Evolutionary conservation across 2,797 vertebrate genomes (phyloP), one percentile per base, ranked within the genome.

Genomic region (Gobio occitaniae): DNA sequence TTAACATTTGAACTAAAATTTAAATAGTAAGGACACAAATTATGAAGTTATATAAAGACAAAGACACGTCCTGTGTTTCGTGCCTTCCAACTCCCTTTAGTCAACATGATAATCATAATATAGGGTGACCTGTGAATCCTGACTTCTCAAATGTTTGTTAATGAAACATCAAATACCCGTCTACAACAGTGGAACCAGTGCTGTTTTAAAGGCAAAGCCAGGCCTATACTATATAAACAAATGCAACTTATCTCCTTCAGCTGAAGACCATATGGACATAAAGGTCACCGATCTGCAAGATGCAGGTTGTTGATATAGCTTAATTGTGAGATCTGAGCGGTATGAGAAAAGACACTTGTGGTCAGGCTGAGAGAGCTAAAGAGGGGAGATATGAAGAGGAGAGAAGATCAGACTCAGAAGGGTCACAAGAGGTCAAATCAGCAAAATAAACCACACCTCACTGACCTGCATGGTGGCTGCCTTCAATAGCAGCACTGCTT

Each of bases 251-350:
- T 77, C 12, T 44, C 36, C 12, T 76, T 84, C 47, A 75, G 38
- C 19, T 21, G 25, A 54, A 84, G 50, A 86, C 29, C 71, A 76
- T 38, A 21, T 1, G 54, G 17, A 71, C 74, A 44, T 41, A 56
- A 77, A 86, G 87, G 84, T 84, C 81, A 84, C 63, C 3, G 72
- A 84, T 74, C 72, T 59, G 78, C 54, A 44, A 77, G 36, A 80
- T 68, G 50, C n/a, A 79, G 70, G 63, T 56, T 74, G 83, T 63
- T 87, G 70, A 84, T 61, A 76, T 65, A 56, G 74, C 82, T 83
- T 84, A 88, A 87, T 85, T 87, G 76, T 87, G 65, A 85, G 70
- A 75, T 86, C 32, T 44, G 72, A 80, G 77, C 6, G 44, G 87
- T 70, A 59, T 74, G 32, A 44, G 75, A 82, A 68, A 76, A 82